These are phyloP conservation scores for Sarcophilus harrisii DNA, from an alignment of 2,797 vertebrate genomes.

Conservation along the genomic window DNA sequence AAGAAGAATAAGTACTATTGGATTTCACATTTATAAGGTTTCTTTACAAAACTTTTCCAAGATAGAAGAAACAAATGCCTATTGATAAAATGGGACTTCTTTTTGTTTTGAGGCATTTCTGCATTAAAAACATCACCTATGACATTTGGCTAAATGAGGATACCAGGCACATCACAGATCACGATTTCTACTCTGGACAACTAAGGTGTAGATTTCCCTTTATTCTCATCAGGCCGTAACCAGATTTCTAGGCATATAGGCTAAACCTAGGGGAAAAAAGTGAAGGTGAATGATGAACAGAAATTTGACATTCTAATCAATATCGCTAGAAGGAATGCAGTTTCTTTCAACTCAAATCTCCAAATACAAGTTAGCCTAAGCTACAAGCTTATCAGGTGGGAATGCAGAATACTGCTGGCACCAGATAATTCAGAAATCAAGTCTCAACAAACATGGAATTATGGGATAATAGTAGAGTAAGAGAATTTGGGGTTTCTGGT, in stretches of 20 bases:
- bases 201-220: not conserved
- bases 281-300: not conserved
- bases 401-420: not conserved
- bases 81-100: not conserved
- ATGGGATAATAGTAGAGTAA: not conserved
- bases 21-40: not conserved
- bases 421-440: not conserved
- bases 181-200: not conserved
- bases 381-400: fast-evolving
- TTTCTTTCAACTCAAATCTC: not conserved
- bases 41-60: not conserved
- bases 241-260: fast-evolving
- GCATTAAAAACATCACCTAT: not conserved
- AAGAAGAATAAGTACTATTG: not conserved
- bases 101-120: not conserved
- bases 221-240: not conserved
- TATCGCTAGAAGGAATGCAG: not conserved
- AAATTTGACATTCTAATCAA: not conserved
- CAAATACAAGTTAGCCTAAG: fast-evolving
- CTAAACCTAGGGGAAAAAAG: not conserved
- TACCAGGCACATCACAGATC: not conserved
- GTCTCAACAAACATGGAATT: not conserved
- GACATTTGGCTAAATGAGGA: not conserved
- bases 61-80: not conserved
- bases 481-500: not conserved